These are phyloP conservation scores for Caenorhabditis japonica DNA, from an alignment of 2,888 invertebrate genomes.

Conservation along the genomic window DNA sequence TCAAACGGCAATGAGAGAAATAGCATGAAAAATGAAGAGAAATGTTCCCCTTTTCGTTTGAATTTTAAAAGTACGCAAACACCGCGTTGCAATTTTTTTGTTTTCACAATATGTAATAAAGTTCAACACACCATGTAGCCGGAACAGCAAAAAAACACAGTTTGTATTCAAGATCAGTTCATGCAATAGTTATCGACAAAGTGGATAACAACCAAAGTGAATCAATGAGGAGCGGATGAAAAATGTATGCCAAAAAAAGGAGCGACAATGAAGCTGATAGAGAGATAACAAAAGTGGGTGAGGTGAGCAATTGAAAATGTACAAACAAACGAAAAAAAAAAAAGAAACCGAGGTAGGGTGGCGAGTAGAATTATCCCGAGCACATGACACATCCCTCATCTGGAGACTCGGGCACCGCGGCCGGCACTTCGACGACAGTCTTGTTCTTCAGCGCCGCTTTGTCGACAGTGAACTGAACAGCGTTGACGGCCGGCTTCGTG, in stretches of 20 bases:
- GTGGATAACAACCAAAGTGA: background rate
- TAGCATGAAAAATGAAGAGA: no score
- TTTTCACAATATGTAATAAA: no score
- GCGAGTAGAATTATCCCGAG: slow-evolving; percentile 68
- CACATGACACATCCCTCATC: slow-evolving; percentile 76
- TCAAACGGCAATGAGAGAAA: no score
- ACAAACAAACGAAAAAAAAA: slow-evolving; percentile 27
- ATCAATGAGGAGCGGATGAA: background rate
- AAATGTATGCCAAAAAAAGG: background rate
- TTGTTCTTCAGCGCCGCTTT: slow-evolving; percentile 81
- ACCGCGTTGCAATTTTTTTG: no score
- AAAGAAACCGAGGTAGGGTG: background rate
- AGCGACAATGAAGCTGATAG: slow-evolving; percentile 2
- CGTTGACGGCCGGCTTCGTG: slow-evolving; percentile 94
- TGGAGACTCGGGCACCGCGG: slow-evolving; percentile 23
- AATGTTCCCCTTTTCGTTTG: no score
- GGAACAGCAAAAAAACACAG: no score
- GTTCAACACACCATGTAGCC: no score
- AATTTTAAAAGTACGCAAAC: no score
- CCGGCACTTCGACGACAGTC: slow-evolving; percentile 16
- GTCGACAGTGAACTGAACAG: slow-evolving; percentile 97
- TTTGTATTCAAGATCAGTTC: background rate
- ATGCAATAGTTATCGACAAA: background rate
- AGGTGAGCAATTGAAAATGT: slow-evolving; percentile 20
- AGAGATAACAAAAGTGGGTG: slow-evolving; percentile 13